phyloP scores from a whole-genome alignment of 1,140 invertebrate genomes.

The Macrosteles quadrilineatus region DNA sequence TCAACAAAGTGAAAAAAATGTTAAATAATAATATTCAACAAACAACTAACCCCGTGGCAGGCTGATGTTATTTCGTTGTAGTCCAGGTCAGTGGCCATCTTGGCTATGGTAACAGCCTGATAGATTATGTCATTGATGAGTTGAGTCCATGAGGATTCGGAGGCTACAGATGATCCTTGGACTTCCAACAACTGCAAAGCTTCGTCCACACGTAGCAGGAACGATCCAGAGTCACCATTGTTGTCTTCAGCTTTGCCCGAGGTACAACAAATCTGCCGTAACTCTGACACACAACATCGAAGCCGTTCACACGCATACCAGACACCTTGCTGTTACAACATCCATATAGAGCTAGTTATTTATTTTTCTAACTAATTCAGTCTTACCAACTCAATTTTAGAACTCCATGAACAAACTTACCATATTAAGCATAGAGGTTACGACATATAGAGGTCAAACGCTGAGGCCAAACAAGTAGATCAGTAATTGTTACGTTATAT shows the following conservation, averaged over 20 bases:
- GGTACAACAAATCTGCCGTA: background rate
- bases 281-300: constrained; percentile 8
- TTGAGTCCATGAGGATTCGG: background rate
- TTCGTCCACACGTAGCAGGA: constrained; percentile 12
- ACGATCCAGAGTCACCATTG: constrained; percentile 4
- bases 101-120: constrained; percentile 39
- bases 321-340: constrained; percentile 18
- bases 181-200: constrained; percentile 12
- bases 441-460: no score
- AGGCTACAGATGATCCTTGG: background rate
- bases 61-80: constrained; percentile 38
- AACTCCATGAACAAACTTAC: no score
- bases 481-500: no score
- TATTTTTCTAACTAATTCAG: no score
- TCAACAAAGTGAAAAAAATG: no score
- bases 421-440: no score
- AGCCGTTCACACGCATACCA: constrained; percentile 23
- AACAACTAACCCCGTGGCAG: constrained; percentile 36
- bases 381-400: no score
- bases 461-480: no score
- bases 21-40: no score
- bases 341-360: no score
- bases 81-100: constrained; percentile 34
- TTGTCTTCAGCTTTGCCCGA: background rate
- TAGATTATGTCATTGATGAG: constrained; percentile 38